These are phyloP conservation scores for Diloba caeruleocephala DNA, from an alignment of 2,888 invertebrate genomes.

Conservation along the genomic window DNA sequence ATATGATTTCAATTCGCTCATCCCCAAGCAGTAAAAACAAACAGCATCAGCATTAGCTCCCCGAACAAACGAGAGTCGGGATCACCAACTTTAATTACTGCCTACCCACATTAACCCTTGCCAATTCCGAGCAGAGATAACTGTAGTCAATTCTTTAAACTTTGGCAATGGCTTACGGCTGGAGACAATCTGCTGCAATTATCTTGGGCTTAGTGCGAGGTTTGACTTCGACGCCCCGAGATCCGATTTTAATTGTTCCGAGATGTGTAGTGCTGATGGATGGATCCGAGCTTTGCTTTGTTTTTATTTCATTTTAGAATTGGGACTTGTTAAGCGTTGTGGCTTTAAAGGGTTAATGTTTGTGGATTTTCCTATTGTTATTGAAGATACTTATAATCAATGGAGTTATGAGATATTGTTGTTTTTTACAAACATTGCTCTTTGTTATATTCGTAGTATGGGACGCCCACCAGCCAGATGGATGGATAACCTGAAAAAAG, in stretches of 20 bases:
- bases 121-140: constrained; percentile 76
- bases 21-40: constrained; percentile 50
- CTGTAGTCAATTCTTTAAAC: constrained; percentile 84
- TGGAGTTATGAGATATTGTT: too few relatives aligned
- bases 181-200: constrained; percentile 83
- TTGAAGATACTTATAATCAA: too few relatives aligned
- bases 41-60: constrained; percentile 46
- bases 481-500: too few relatives aligned
- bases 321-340: constrained; percentile 33
- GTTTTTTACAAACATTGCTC: too few relatives aligned
- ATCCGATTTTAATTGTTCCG: constrained; percentile 69
- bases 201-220: constrained; percentile 77
- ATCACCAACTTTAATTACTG: constrained; percentile 83
- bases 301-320: constrained; percentile 37
- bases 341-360: constrained; percentile 17
- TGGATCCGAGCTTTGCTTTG: constrained; percentile 43
- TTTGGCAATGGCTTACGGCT: constrained; percentile 63
- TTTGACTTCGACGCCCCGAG: constrained; percentile 59
- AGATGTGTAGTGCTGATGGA: constrained; percentile 65
- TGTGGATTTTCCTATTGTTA: too few relatives aligned
- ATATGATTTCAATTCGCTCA: constrained; percentile 49
- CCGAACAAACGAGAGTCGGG: constrained; percentile 57
- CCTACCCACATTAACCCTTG: constrained; percentile 82
- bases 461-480: too few relatives aligned
- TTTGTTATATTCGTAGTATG: too few relatives aligned